Evolutionary conservation across 2,888 invertebrate genomes (phyloP), one percentile per base, ranked within the genome.

Genomic region (Lasioglossum leucozonium): DNA sequence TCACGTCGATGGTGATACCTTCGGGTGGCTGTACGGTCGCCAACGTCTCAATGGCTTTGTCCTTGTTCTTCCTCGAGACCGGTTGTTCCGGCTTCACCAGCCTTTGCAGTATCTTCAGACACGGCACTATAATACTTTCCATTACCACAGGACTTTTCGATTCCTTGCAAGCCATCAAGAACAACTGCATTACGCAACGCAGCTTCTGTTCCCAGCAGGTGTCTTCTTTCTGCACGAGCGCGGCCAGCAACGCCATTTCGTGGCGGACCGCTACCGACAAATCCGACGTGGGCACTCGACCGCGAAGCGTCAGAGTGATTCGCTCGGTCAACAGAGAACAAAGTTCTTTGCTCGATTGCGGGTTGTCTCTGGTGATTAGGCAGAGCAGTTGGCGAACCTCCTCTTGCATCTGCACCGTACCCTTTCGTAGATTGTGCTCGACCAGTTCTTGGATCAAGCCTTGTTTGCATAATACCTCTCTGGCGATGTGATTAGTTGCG

Each of bases 181-280:
- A 99, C 77, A 99, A 95, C 89, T 97, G 97, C 95, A 99, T 97
- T 85, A 99, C 98, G 93, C 98, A 97, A 72, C 98, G 97, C 0
- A 99, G 95, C 92, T 99, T 97, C 86, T 97, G 97, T 94, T 99
- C 99, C 99, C 99, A 99, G 94, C 99, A 99, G 5, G 97, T 97
- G 94, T 99, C 99, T 93, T 99, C 98, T 89, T 98, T 98, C 91
- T 98, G 98, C 2, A 99, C 97, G 72, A 99, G 96, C 0, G 98
- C 97, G 0, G 98, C 98, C 42, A 99, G 95, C 22, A 99, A 95
- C 13, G 98, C 96, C 94, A 99, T 98, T 94, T 99, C 98, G 92
- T 99, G 98, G 5, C 99, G 96, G 0, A 99, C 98, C 3, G 97
- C 97, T 4, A 97, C 96, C 47, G 97, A 97, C 78, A 98, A 95